These are phyloP conservation scores for Archivesica marissinica DNA, from an alignment of 1,140 invertebrate species.

Conservation along the genomic window DNA sequence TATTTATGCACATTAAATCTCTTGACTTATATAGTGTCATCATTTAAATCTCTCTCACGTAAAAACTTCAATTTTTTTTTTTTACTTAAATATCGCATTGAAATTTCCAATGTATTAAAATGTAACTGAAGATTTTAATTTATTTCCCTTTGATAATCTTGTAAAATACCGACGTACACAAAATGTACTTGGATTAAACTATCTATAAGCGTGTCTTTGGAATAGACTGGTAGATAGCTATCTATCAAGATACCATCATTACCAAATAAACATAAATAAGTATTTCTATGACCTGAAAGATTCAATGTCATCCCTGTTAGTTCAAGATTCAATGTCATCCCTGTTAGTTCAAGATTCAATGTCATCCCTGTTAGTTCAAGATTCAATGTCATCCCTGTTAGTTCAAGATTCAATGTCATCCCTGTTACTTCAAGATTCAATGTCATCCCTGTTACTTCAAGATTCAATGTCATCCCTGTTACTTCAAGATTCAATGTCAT, in stretches of 20 bases:
- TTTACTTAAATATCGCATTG: slow-evolving; percentile 14
- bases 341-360: neutral
- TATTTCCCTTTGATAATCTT: slow-evolving; percentile 4
- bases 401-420: slow-evolving; percentile 13
- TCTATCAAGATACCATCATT: neutral
- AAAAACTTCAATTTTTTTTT: slow-evolving; percentile 33
- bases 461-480: slow-evolving; percentile 10
- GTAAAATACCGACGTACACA: neutral
- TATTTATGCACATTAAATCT: neutral
- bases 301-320: neutral
- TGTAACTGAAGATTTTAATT: slow-evolving; percentile 33
- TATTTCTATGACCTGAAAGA: slow-evolving; percentile 12
- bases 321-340: slow-evolving; percentile 11
- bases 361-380: neutral
- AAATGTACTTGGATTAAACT: neutral
- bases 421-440: neutral
- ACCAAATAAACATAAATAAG: neutral
- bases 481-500: slow-evolving; percentile 7
- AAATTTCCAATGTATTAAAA: slow-evolving; percentile 28
- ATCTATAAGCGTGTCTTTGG: slow-evolving; percentile 4
- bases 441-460: neutral
- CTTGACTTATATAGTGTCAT: neutral
- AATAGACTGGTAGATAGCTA: slow-evolving; percentile 8
- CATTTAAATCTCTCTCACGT: neutral
- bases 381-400: slow-evolving; percentile 4